Evolutionary conservation across 2,888 invertebrate genomes (phyloP), one percentile per base, ranked within the genome.

Genomic region (Ferdinandea cuprea): DNA sequence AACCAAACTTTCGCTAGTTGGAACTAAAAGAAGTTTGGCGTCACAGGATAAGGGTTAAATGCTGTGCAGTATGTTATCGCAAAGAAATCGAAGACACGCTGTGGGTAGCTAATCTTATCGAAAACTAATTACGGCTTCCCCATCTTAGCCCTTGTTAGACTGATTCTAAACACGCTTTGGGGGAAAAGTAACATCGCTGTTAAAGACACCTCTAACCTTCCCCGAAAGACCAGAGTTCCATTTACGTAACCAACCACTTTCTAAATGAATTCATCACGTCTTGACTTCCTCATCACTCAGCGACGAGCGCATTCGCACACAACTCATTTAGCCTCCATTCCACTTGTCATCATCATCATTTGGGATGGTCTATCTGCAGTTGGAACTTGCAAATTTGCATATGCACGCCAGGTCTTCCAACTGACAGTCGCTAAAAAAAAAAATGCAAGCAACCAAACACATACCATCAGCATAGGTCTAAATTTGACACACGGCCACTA

Each of bases 271-370:
- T 73, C 58, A 58, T 69, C n/a, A n/a, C n/a, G n/a, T n/a, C 50
- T 17, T 13, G 40, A 48, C 68, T 74, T 74, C 68, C 76, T 69
- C 71, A 46, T 68, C 72, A 65, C 48, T 78, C 61, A 79, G 15
- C 61, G 42, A 68, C 61, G 42, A 68, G 61, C 52, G 37, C 59
- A 65, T 63, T 65, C 71, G n/a, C n/a, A 35, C 69, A 77, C 71
- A 77, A 59, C 77, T 72, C 54, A 72, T 77, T 71, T 76, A 76
- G 37, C 61, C 42, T 42, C 77, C 11, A 50, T 30, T 63, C 40
- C 30, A 68, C 61, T 71, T 71, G 81, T 77, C 81, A 81, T 83
- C 66, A 32, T 73, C 59, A 61, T 42, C 66, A 52, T 52, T 35
- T 35, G 35, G 15, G 44, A 46, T n/a, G n/a, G n/a, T 32, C 54